Evolutionary conservation across 2,797 vertebrate species (phyloP).

Genomic region (Labroides dimidiatus): DNA sequence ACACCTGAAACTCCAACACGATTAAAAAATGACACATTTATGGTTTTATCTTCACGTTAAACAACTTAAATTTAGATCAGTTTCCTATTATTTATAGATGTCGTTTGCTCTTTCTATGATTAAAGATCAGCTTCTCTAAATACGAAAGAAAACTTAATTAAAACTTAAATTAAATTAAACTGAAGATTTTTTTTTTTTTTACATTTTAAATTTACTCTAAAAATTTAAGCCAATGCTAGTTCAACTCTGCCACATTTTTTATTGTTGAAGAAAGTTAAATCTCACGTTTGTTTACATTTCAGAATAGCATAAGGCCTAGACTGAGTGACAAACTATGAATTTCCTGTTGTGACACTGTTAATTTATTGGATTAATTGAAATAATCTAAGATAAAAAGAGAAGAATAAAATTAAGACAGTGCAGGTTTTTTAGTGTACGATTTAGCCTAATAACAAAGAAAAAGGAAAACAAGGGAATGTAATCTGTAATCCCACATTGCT

Average conservation of each 20-base stretch:
- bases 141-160: too few species aligned
- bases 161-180: too few species aligned
- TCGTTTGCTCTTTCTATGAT: too few species aligned
- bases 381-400: background rate
- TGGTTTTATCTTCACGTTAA: background rate
- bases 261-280: too few species aligned
- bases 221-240: too few species aligned
- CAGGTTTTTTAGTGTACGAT: background rate
- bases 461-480: too few species aligned
- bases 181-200: too few species aligned
- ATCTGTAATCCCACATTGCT: too few species aligned
- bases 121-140: too few species aligned
- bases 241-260: too few species aligned
- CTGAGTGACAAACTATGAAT: background rate
- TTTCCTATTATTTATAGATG: background rate
- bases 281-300: background rate
- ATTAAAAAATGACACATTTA: background rate
- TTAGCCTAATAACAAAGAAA: background rate
- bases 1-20: background rate
- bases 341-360: background rate
- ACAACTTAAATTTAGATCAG: background rate
- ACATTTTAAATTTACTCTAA: too few species aligned
- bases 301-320: constrained; percentile 4
- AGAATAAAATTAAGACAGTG: background rate
- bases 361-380: background rate